Base-by-base conservation (phyloP, 2,888 invertebrate species). In the Dolomedes plantarius region DNA sequence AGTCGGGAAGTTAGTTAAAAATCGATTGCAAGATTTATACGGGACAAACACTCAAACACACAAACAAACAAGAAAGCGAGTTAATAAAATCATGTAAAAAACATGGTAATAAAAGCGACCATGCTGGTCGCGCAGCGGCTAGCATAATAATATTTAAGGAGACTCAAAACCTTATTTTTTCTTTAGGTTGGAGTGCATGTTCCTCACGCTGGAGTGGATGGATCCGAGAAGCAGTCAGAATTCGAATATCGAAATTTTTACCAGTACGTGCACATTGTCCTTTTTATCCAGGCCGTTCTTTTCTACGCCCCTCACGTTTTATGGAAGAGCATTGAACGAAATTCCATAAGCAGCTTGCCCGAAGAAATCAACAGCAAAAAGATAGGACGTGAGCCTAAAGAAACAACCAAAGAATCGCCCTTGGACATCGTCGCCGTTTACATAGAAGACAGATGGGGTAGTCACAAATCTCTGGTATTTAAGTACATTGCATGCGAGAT, bases 231-330 rank as follows among this genome's bases (percentile, higher is more conserved):
- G 39, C 16, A 36, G 9, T 50, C 73, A 3, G 88, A 89, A 41
- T 88, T 87, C 62, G 69, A 90, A 71, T 91, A 91, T 85, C 90
- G 91, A 89, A 93, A 92, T 90, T 97, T 97, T 93, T 97, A 97
- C 93, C 97, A 97, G 93, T 97, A 97, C 97, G 97, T 97, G 93
- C 97, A 97, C 93, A 97, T 97, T 94, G 96, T 97, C 93, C 94
- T 97, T 92, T 97, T 97, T 93, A 95, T 97, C 93, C 94, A 97
- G 96, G 97, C 97, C 91, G 96, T 97, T 92, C 93, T 97, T 90
- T 97, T 97, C 93, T 97, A 97, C 93, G 95, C 97, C 88, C 97
- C 97, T 77, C 94, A 97, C 90, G 97, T 97, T 97, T 93, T 97
- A 90, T 97, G 97, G 97, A 97, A 97, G 93, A 96, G 96, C 9